A percentile compares a stretch with the other conserved stretches of the same genome.
Evolutionary conservation across 92 coral and sea anemone species (phyloP).

Genomic region (Phenganax subtilis): DNA sequence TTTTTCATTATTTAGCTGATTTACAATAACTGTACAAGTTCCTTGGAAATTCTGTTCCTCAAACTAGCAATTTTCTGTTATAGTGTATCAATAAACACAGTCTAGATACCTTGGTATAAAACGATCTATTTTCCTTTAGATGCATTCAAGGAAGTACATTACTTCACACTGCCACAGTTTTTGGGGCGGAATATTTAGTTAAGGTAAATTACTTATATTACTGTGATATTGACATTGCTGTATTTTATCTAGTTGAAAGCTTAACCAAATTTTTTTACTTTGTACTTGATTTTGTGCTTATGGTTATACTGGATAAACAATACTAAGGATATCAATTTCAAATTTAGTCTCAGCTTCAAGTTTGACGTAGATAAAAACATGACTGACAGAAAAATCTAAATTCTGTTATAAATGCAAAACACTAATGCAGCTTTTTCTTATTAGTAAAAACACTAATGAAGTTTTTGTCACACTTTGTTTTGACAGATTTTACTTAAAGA

Average conservation of each 20-base stretch:
- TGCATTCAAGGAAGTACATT: conserved; percentile 93
- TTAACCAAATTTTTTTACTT: too few species aligned
- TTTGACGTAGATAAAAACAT: background rate
- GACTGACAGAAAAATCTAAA: too few species aligned
- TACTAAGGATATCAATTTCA: too few species aligned
- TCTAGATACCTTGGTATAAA: background rate
- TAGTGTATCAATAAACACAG: too few species aligned
- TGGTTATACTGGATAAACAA: too few species aligned
- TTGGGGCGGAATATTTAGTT: conserved; percentile 72
- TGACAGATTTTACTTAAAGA: conserved; percentile 69
- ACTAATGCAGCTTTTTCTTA: background rate
- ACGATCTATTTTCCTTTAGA: conserved; percentile 26
- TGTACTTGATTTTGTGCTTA: too few species aligned
- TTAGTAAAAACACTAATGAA: background rate
- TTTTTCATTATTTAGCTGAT: too few species aligned
- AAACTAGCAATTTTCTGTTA: too few species aligned
- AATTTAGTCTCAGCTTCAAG: background rate
- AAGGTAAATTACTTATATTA: conserved; percentile 48
- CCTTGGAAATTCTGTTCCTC: too few species aligned
- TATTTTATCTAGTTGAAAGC: too few species aligned
- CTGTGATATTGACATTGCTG: background rate
- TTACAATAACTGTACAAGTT: too few species aligned
- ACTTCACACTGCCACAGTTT: conserved; percentile 90
- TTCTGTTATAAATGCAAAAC: too few species aligned
- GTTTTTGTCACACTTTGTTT: background rate